A percentile compares a stretch with the other conserved stretches of the same genome.
Conservation (phyloP, 2,113 vertebrate species). For the Noctilio leporinus region DNA sequence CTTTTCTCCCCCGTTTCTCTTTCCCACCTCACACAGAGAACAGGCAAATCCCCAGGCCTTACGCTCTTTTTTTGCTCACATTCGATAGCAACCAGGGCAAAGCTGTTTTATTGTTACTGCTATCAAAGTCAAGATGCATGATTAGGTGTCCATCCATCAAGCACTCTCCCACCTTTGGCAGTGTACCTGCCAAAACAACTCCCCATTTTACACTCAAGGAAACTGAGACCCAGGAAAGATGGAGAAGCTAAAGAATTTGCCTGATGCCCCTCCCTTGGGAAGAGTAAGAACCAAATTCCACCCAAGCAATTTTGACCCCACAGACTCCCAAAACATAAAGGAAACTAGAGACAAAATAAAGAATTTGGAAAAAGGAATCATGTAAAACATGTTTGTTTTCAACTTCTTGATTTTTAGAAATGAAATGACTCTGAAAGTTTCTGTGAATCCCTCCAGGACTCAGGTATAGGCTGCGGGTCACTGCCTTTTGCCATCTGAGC, state of each 20-base stretch:
- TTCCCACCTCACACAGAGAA: background rate
- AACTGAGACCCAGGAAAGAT: background rate
- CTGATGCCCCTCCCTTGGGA: background rate
- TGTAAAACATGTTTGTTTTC: background rate
- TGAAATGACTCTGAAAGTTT: background rate
- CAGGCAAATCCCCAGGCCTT: background rate
- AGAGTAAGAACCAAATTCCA: background rate
- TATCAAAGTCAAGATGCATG: background rate
- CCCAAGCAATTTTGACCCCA: rapidly evolving
- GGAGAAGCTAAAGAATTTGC: background rate
- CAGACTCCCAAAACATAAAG: background rate
- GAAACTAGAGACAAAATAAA: background rate
- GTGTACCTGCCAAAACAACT: background rate
- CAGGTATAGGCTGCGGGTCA: background rate
- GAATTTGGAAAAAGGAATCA: background rate
- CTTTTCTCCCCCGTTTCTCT: background rate
- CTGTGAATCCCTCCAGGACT: background rate
- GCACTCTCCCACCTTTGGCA: background rate
- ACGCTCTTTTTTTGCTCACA: background rate
- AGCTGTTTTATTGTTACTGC: background rate
- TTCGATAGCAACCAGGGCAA: background rate
- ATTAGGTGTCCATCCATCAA: background rate
- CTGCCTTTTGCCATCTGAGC: background rate
- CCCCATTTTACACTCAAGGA: background rate
- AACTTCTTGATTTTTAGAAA: background rate